Evolutionary conservation across 2,797 vertebrate species (phyloP).

Genomic region (Morus bassanus): DNA sequence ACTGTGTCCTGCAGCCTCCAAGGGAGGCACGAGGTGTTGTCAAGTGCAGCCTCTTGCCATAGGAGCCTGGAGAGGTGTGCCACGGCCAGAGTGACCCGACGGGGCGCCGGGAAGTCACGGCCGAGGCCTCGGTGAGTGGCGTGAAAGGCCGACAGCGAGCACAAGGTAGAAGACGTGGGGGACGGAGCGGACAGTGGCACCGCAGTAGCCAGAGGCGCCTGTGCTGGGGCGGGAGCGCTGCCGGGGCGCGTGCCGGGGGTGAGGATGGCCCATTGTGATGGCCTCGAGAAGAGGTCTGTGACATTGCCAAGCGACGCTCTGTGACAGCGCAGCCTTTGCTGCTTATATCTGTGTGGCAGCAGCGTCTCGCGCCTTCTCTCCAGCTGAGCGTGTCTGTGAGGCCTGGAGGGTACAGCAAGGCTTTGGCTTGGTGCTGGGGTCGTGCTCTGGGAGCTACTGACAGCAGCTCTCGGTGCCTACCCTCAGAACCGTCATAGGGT

Average conservation of each 20-base stretch:
- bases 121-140: neutral
- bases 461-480: neutral
- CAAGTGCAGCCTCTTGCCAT: neutral
- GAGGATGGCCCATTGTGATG: neutral
- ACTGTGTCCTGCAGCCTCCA: neutral
- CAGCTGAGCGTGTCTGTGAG: neutral
- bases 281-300: neutral
- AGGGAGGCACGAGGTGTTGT: neutral
- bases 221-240: neutral
- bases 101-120: neutral
- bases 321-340: neutral
- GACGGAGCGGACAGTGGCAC: no score
- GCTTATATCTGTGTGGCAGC: neutral
- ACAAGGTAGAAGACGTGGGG: neutral
- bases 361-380: neutral
- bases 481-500: neutral
- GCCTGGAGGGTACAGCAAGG: neutral
- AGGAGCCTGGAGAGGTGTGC: neutral
- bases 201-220: neutral
- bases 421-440: neutral
- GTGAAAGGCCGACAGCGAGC: neutral
- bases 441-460: neutral
- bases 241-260: no score
- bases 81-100: neutral
- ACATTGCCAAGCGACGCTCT: neutral